A percentile compares a stretch with the other conserved stretches of the same genome.
phyloP scores from a whole-genome alignment of 2,797 vertebrate species.

The Galaxias olidus region DNA sequence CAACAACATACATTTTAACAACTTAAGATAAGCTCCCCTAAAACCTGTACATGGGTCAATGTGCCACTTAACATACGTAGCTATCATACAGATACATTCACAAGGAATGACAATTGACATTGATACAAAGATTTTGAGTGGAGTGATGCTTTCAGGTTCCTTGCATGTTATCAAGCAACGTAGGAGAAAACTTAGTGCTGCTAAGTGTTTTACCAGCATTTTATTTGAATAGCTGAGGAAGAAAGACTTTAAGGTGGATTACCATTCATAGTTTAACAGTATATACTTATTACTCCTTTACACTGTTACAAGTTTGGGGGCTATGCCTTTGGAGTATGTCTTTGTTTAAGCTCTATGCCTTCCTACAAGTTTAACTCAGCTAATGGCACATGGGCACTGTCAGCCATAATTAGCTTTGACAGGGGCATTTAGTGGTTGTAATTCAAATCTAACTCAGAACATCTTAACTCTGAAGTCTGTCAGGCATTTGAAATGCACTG shows the following conservation, averaged over 20 bases:
- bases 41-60: too few relatives aligned
- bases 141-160: too few relatives aligned
- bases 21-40: too few relatives aligned
- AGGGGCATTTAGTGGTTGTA: constrained; percentile 99
- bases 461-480: constrained; percentile 99
- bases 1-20: too few relatives aligned
- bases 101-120: too few relatives aligned
- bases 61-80: too few relatives aligned
- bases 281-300: constrained; percentile 87
- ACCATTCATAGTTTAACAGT: constrained; percentile 82
- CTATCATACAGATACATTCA: too few relatives aligned
- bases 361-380: constrained; percentile 82
- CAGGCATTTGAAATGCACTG: constrained; percentile 91
- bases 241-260: constrained; percentile 74
- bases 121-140: too few relatives aligned
- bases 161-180: too few relatives aligned
- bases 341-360: constrained; percentile 88
- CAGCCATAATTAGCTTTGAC: constrained; percentile 96
- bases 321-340: constrained; percentile 80
- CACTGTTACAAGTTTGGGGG: constrained; percentile 87
- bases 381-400: constrained; percentile 90
- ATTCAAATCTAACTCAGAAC: constrained; percentile 99
- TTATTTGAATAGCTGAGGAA: constrained; percentile 73
- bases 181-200: too few relatives aligned
- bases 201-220: constrained; percentile 72